A percentile compares a stretch with the other conserved stretches of the same genome.
These are phyloP conservation scores for Leucoptera coffeella DNA, from an alignment of 2,888 invertebrate genomes.

Conservation along the genomic window DNA sequence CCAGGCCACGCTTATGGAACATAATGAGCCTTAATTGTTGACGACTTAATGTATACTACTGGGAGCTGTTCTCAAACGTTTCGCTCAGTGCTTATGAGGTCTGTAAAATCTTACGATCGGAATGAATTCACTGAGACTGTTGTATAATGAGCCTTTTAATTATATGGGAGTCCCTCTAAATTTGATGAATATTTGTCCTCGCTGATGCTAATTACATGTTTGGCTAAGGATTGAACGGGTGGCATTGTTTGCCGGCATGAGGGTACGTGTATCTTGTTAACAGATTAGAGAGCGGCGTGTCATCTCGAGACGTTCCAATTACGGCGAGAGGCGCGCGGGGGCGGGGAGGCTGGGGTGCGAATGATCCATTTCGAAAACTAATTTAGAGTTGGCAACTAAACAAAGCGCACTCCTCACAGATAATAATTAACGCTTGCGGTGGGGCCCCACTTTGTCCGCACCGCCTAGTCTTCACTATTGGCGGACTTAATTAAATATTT, in stretches of 20 bases:
- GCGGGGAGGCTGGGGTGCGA: conserved; percentile 29
- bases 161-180: too few relatives aligned
- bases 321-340: conserved; percentile 20
- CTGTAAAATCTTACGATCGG: too few relatives aligned
- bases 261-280: conserved; percentile 32
- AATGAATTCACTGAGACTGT: too few relatives aligned
- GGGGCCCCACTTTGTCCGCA: conserved; percentile 46
- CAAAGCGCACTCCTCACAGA: conserved; percentile 53
- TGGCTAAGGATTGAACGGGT: too few relatives aligned
- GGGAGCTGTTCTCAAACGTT: too few relatives aligned
- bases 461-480: conserved; percentile 30
- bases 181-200: too few relatives aligned
- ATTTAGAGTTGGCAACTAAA: conserved; percentile 56
- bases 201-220: too few relatives aligned
- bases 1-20: conserved; percentile 26
- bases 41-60: conserved; percentile 47
- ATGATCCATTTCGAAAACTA: conserved; percentile 56
- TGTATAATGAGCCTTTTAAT: too few relatives aligned
- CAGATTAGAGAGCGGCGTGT: conserved; percentile 48
- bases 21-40: conserved; percentile 51
- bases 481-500: conserved; percentile 28
- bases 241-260: too few relatives aligned
- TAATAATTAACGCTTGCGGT: conserved; percentile 54
- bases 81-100: too few relatives aligned
- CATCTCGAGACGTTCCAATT: conserved; percentile 53